A percentile compares a stretch with the other conserved stretches of the same genome.
phyloP scores from a whole-genome alignment of 2,797 vertebrate species.

The Pseudochirops corinnae region DNA sequence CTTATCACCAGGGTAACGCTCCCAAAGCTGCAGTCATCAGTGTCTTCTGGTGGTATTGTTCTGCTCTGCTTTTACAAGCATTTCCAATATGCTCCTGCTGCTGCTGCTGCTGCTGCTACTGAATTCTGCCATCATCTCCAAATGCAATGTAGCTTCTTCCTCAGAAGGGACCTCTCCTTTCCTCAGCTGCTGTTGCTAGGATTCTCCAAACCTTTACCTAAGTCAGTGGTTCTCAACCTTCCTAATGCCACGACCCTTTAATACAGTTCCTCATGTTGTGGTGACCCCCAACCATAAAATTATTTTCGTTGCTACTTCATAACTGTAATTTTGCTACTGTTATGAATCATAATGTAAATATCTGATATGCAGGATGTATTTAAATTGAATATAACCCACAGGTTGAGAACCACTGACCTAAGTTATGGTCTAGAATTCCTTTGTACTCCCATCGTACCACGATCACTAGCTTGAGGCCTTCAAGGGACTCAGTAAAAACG shows the following conservation, averaged over 20 bases:
- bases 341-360: too few relatives aligned
- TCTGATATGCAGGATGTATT: too few relatives aligned
- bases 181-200: background rate
- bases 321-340: too few relatives aligned
- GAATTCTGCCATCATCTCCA: background rate
- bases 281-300: too few relatives aligned
- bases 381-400: too few relatives aligned
- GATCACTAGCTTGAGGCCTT: background rate
- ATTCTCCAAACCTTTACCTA: background rate
- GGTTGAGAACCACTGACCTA: too few relatives aligned
- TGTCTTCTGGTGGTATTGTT: background rate
- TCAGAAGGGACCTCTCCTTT: background rate
- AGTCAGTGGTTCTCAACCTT: background rate
- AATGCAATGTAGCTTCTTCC: background rate
- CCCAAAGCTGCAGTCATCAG: background rate
- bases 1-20: background rate
- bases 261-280: too few relatives aligned
- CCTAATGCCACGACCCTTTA: too few relatives aligned
- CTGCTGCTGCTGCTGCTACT: background rate
- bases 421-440: background rate
- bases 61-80: background rate
- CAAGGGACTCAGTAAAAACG: background rate
- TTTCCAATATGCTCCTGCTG: background rate
- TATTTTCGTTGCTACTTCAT: too few relatives aligned
- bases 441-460: background rate